Conservation (phyloP, 1,140 invertebrate species). For the Drosophila elegans region DNA sequence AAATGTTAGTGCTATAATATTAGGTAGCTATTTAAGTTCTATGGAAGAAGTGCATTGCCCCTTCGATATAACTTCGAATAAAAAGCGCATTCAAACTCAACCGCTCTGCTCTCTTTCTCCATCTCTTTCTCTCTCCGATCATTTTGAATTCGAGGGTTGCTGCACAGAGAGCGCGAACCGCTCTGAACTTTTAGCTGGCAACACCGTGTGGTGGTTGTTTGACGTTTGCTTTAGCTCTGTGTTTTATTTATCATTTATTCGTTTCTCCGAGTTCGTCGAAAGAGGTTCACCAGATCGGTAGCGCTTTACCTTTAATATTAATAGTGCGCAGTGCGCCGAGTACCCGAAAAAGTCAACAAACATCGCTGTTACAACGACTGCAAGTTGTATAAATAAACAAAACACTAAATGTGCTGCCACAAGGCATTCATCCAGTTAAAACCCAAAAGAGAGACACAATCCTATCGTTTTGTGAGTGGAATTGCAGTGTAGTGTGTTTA, state of each 20-base stretch:
- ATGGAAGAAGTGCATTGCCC: constrained; percentile 22
- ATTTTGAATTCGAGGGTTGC: constrained; percentile 62
- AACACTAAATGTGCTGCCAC: constrained; percentile 18
- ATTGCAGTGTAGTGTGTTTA: constrained; percentile 1
- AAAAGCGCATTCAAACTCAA: constrained; percentile 42
- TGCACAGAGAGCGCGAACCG: constrained; percentile 24
- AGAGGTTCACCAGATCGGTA: constrained; percentile 33
- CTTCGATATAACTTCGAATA: not conserved
- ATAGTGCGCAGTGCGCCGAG: constrained; percentile 44
- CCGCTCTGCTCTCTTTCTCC: not conserved
- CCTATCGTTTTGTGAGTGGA: constrained; percentile 23
- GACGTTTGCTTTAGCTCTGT: constrained; percentile 62
- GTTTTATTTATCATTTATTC: constrained; percentile 50
- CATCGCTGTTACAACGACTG: constrained; percentile 8
- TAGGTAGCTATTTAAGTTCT: too few relatives aligned
- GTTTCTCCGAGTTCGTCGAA: constrained; percentile 32
- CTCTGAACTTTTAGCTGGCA: constrained; percentile 29
- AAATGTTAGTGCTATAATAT: too few relatives aligned
- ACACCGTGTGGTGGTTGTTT: constrained; percentile 69
- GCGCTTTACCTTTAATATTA: constrained; percentile 6
- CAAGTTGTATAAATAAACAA: constrained; percentile 38
- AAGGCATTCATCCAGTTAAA: not conserved
- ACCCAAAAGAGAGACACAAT: constrained; percentile 5
- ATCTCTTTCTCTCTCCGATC: constrained; percentile 40
- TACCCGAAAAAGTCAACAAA: constrained; percentile 29